Percentiles rank a stretch among this genome's conserved stretches.
phyloP scores from a whole-genome alignment of 1,140 invertebrate genomes.

The Platyscapa corneri region DNA sequence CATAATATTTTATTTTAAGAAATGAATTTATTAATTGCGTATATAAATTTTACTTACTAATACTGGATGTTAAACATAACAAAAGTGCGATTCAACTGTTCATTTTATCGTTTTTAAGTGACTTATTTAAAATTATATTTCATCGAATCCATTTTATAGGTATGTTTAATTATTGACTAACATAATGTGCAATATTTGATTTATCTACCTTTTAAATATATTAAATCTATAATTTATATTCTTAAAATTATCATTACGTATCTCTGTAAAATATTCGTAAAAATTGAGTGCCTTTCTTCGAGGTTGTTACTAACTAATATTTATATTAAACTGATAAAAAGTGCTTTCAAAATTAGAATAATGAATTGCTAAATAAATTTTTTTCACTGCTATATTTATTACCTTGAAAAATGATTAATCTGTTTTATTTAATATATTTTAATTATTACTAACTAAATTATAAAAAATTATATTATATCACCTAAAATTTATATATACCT shows the following conservation, averaged over 20 bases:
- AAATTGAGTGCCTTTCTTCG: neutral
- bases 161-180: neutral
- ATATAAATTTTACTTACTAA: neutral
- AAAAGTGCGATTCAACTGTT: neutral
- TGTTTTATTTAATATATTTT: no score
- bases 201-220: constrained; percentile 1
- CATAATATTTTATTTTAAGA: no score
- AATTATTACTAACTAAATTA: no score
- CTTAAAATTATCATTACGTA: neutral
- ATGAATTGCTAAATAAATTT: no score
- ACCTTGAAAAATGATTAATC: no score
- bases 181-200: neutral
- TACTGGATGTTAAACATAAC: neutral
- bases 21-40: no score
- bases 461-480: no score
- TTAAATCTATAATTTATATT: neutral
- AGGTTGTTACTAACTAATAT: neutral
- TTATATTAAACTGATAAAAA: neutral
- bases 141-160: constrained; percentile 7
- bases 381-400: no score
- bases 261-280: neutral
- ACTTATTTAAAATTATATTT: neutral
- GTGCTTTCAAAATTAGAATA: neutral
- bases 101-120: neutral
- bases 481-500: no score